A percentile compares a stretch with the other conserved stretches of the same genome.
These are phyloP conservation scores for Chrysolina americana DNA, from an alignment of 2,888 invertebrate genomes.

Conservation along the genomic window DNA sequence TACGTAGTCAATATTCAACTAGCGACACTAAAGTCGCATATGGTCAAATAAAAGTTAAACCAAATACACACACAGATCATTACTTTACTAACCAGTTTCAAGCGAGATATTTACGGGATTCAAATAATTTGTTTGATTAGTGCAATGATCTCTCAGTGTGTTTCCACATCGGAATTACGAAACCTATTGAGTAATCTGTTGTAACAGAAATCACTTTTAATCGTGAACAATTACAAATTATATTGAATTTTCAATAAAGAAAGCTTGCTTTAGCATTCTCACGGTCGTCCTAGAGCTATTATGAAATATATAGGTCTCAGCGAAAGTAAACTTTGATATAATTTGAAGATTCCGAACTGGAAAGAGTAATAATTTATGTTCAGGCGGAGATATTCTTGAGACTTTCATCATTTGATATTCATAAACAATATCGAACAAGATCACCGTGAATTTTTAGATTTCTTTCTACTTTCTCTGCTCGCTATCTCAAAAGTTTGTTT, in stretches of 20 bases:
- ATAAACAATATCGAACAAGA: conserved; percentile 21
- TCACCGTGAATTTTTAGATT: background rate
- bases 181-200: conserved; percentile 35
- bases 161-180: conserved; percentile 33
- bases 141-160: conserved; percentile 27
- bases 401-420: conserved; percentile 16
- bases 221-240: conserved; percentile 43
- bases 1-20: conserved; percentile 4
- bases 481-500: background rate
- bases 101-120: conserved; percentile 25
- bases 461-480: conserved; percentile 16
- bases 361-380: background rate
- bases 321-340: conserved; percentile 17
- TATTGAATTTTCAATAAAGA: conserved; percentile 42
- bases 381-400: background rate
- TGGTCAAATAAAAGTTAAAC: conserved; percentile 17
- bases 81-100: conserved; percentile 17
- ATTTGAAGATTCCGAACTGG: conserved; percentile 14
- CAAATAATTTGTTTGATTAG: conserved; percentile 24
- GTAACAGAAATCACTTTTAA: conserved; percentile 40
- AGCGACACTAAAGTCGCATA: conserved; percentile 21
- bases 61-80: conserved; percentile 13
- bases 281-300: conserved; percentile 16
- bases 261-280: conserved; percentile 25
- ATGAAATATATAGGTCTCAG: conserved; percentile 15